phyloP scores from a whole-genome alignment of 2,113 vertebrate genomes.

The Rhinopomastus cyanomelas region DNA sequence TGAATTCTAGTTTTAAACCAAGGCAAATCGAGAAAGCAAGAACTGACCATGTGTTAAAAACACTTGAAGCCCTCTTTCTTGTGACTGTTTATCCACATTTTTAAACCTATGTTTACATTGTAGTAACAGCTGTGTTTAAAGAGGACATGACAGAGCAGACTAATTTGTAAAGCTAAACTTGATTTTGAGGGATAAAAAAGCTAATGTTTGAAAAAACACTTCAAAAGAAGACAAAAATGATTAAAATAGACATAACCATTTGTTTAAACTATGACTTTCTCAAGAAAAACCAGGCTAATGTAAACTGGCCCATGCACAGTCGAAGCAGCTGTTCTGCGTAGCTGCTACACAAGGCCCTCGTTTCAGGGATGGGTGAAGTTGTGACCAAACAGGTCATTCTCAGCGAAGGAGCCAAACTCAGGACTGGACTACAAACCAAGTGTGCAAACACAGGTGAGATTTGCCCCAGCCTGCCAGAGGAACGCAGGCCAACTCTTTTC shows the following conservation, averaged over 20 bases:
- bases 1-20: conserved; percentile 73
- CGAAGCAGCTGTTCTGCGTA: conserved; percentile 77
- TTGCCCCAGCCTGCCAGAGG: background rate
- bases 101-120: conserved; percentile 78
- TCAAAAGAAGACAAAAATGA: conserved; percentile 84
- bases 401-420: conserved; percentile 36
- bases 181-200: conserved; percentile 68
- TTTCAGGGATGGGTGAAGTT: conserved; percentile 27
- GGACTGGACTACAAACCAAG: conserved; percentile 4
- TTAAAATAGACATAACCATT: conserved; percentile 86
- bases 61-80: conserved; percentile 77
- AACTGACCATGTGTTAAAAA: conserved; percentile 77
- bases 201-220: conserved; percentile 78
- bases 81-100: conserved; percentile 79
- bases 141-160: conserved; percentile 77
- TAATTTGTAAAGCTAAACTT: conserved; percentile 82
- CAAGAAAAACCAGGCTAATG: conserved; percentile 78
- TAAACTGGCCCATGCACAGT: conserved; percentile 74
- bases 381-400: conserved; percentile 61
- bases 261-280: conserved; percentile 85
- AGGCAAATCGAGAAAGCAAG: conserved; percentile 73
- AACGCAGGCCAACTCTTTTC: background rate
- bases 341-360: conserved; percentile 46
- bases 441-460: background rate
- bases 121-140: conserved; percentile 85